phyloP scores from a whole-genome alignment of 2,113 vertebrate species.

The Sorex araneus region DNA sequence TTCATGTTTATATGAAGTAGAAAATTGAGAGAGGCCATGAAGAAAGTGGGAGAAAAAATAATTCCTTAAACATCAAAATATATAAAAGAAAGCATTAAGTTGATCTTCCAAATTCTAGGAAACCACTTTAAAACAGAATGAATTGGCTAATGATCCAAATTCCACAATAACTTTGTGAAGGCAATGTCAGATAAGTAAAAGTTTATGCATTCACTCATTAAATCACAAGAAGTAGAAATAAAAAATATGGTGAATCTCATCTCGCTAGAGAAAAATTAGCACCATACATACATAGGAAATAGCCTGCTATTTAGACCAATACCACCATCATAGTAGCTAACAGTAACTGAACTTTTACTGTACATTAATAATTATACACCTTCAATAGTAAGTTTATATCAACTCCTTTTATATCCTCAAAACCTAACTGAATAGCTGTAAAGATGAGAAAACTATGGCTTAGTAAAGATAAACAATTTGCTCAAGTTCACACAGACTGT shows the following conservation, averaged over 20 bases:
- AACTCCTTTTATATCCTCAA: not conserved
- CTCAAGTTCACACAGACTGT: not conserved
- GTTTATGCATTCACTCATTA: not conserved
- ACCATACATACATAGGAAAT: constrained; percentile 4
- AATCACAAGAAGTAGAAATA: not conserved
- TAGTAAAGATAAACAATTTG: not conserved
- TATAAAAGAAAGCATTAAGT: not conserved
- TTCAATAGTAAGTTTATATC: constrained; percentile 6
- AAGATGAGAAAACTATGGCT: constrained; percentile 56
- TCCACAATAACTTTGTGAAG: constrained; percentile 47
- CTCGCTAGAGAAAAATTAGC: not conserved
- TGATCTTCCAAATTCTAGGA: constrained; percentile 22
- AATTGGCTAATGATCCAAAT: constrained; percentile 37
- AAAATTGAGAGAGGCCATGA: fast-evolving
- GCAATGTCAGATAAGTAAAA: not conserved
- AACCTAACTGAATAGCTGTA: not conserved
- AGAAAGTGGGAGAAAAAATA: not conserved
- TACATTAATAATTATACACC: not conserved
- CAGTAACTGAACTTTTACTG: not conserved
- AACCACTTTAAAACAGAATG: constrained; percentile 1
- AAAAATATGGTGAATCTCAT: not conserved
- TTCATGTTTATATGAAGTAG: not conserved
- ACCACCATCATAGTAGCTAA: not conserved
- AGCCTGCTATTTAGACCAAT: not conserved
- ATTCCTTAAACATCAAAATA: constrained; percentile 45